phyloP scores from a whole-genome alignment of 2,113 vertebrate genomes.

The Aptenodytes patagonicus region DNA sequence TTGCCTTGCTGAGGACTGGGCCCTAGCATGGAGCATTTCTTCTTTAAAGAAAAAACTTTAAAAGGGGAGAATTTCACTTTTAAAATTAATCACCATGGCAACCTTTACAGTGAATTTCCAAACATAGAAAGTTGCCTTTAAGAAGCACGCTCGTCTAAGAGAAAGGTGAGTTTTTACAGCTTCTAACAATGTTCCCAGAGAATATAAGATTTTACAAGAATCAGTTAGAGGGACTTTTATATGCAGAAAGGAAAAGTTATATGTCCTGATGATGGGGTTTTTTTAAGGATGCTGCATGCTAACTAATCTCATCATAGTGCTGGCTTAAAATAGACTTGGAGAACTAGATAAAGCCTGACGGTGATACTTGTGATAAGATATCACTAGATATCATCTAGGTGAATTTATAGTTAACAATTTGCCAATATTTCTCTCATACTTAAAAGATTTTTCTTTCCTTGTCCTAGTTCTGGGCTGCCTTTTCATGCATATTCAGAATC shows the following conservation, averaged over 20 bases:
- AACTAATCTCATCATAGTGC: background rate
- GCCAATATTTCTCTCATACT: background rate
- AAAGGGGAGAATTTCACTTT: conserved; percentile 48
- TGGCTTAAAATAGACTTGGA: conserved; percentile 47
- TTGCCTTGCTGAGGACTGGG: background rate
- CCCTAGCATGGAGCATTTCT: background rate
- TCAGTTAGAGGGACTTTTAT: background rate
- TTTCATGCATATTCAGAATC: background rate
- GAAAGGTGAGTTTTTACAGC: conserved; percentile 61
- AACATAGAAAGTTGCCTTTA: conserved; percentile 63
- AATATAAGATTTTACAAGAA: background rate
- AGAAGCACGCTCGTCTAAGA: conserved; percentile 27
- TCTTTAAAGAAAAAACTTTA: conserved; percentile 65
- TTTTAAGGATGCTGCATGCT: background rate
- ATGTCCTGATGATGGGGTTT: background rate
- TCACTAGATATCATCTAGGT: background rate
- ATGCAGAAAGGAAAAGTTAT: conserved; percentile 3
- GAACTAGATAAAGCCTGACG: background rate
- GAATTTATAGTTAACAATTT: background rate
- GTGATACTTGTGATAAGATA: background rate
- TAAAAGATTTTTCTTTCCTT: background rate
- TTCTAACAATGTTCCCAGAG: background rate
- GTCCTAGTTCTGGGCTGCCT: background rate
- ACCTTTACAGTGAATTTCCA: conserved; percentile 60
- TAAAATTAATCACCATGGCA: conserved; percentile 66